A percentile compares a stretch with the other conserved stretches of the same genome.
phyloP scores from a whole-genome alignment of 2,797 vertebrate genomes.

The Diplodus puntazzo region DNA sequence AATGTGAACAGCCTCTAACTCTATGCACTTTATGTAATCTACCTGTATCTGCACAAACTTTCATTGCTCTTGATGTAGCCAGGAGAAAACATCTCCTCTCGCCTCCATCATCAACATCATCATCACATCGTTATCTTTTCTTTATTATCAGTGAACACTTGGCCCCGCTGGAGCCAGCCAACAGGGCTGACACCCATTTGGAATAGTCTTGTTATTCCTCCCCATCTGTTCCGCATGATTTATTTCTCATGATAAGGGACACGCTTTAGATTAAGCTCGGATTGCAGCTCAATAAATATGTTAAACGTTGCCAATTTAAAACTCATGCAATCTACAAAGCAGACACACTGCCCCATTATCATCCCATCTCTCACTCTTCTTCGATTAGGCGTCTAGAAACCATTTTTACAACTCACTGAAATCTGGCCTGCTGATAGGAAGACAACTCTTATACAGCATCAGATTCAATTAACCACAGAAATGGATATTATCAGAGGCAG shows the following conservation, averaged over 20 bases:
- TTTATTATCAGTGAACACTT: conserved; percentile 42
- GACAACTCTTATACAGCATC: conserved; percentile 27
- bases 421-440: conserved; percentile 56
- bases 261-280: conserved; percentile 65
- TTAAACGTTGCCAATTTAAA: conserved; percentile 63
- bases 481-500: conserved; percentile 42
- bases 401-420: conserved; percentile 63
- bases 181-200: conserved; percentile 45
- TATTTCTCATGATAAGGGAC: conserved; percentile 62
- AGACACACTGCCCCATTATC: conserved; percentile 50
- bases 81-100: conserved; percentile 10
- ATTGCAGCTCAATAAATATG: conserved; percentile 63
- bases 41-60: conserved; percentile 2
- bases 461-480: conserved; percentile 58
- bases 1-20: no score
- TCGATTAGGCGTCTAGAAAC: conserved; percentile 63
- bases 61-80: conserved; percentile 6
- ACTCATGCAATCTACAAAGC: conserved; percentile 59
- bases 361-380: conserved; percentile 52
- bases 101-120: conserved; percentile 31
- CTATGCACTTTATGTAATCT: conserved; percentile 11
- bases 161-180: conserved; percentile 32
- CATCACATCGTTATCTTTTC: conserved; percentile 32
- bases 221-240: conserved; percentile 70
- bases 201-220: conserved; percentile 58